Evolutionary conservation across 1,140 invertebrate genomes (phyloP), one percentile per base, ranked within the genome.

Genomic region (Trichomalopsis sarcophagae): DNA sequence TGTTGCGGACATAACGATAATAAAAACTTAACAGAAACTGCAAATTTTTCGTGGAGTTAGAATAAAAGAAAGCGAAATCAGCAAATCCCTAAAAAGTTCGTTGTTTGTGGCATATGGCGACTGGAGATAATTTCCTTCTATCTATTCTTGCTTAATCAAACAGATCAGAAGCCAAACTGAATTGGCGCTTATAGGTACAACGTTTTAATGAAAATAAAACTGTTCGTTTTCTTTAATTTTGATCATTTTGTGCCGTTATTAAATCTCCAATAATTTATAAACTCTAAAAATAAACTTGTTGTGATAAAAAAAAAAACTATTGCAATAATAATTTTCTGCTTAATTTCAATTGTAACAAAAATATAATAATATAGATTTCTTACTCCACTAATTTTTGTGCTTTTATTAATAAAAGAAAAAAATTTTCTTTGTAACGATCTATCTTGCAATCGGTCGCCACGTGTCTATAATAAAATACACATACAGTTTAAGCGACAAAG

Each of bases 1-100:
- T 81, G n/a, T 81, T 81, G 84, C 84, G 79, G 75, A 85, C 30
- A 82, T 85, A 82, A 66, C 50, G 62, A 81, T 85, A 76, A 55
- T 82, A 85, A 81, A 17, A 74, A 85, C 82, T 81, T 5, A 77
- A 71, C 36, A 33, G 44, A 78, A n/a, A 82, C 47, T 81, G 62
- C 78, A 69, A 55, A 85, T 81, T 82, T 55, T 78, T 78, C 27
- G 47, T 68, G 78, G n/a, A 80, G 78, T 80, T 68, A 23, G 40
- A 81, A 69, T 69, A 74, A 82, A 50, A 68, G 44, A 84, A 84
- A 73, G 23, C 21, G 3, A 80, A 62, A 80, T 50, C 55, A 85
- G n/a, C 44, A 66, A 85, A 69, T 77, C 50, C 44, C 62, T 83
- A 10, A 21, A 40, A 83, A 30, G 44, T 62, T 55, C 7, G 47